phyloP scores from a whole-genome alignment of 2,113 vertebrate species.

The Phoxinus phoxinus region DNA sequence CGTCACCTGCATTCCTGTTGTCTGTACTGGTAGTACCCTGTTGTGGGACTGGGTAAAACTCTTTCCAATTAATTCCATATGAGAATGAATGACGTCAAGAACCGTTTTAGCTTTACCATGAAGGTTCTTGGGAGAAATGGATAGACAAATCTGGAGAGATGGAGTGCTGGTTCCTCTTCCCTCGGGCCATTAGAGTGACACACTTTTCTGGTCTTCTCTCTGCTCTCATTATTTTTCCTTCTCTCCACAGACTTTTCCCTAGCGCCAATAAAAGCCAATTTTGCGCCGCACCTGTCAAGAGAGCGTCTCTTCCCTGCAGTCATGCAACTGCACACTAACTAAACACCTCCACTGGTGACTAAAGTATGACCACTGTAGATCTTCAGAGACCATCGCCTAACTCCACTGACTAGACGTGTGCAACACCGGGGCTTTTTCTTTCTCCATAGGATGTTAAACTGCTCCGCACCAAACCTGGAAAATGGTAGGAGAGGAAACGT shows the following conservation, averaged over 20 bases:
- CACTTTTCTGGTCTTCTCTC: constrained; percentile 40
- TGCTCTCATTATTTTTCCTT: constrained; percentile 57
- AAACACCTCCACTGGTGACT: constrained; percentile 49
- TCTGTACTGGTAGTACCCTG: no score
- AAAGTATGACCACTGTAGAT: constrained; percentile 47
- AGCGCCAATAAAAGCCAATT: constrained; percentile 47
- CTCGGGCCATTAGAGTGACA: constrained; percentile 47
- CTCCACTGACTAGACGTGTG: constrained; percentile 22
- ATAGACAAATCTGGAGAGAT: constrained; percentile 10
- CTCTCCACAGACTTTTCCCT: constrained; percentile 47
- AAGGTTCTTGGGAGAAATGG: constrained; percentile 26
- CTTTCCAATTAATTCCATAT: not conserved
- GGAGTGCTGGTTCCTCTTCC: constrained; percentile 38
- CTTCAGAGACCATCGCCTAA: constrained; percentile 37
- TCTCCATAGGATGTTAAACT: constrained; percentile 12
- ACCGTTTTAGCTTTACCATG: not conserved
- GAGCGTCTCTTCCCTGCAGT: constrained; percentile 50
- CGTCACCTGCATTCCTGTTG: no score
- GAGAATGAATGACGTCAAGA: constrained; percentile 6
- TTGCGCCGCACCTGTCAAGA: constrained; percentile 33
- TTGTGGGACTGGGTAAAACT: not conserved
- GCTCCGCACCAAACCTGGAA: constrained; percentile 4
- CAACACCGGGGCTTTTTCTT: not conserved
- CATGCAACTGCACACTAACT: constrained; percentile 52
- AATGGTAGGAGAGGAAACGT: not conserved